Evolutionary conservation across 2,113 vertebrate species (phyloP).

Genomic region (Callithrix jacchus): DNA sequence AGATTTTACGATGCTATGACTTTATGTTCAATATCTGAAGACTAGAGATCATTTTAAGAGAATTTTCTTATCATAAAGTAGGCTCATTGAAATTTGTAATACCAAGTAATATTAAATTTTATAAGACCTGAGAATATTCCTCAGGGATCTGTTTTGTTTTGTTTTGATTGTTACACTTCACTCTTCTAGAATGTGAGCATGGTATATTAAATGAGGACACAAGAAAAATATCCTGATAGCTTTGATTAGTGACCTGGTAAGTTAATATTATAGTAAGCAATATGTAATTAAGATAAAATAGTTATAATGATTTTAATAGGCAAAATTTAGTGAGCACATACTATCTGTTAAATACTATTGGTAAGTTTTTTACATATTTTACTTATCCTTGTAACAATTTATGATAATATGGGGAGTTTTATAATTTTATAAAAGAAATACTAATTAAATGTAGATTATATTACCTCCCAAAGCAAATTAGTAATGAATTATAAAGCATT

Average conservation of each 20-base stretch:
- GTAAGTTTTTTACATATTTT: background rate
- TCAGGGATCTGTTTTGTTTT: background rate
- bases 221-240: background rate
- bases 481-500: background rate
- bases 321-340: background rate
- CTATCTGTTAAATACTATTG: background rate
- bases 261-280: background rate
- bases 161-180: background rate
- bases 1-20: background rate
- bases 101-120: background rate
- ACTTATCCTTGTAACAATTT: background rate
- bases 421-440: background rate
- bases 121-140: background rate
- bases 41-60: background rate
- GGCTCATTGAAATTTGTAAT: background rate
- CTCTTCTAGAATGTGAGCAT: background rate
- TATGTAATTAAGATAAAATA: background rate
- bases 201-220: background rate
- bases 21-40: background rate
- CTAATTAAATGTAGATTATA: background rate
- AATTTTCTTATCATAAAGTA: background rate
- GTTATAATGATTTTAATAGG: background rate
- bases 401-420: background rate
- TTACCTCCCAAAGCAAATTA: background rate
- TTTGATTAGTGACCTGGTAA: background rate